Evolutionary conservation across 2,113 vertebrate genomes (phyloP), one percentile per base, ranked within the genome.

Genomic region (Acrocephalus arundinaceus): DNA sequence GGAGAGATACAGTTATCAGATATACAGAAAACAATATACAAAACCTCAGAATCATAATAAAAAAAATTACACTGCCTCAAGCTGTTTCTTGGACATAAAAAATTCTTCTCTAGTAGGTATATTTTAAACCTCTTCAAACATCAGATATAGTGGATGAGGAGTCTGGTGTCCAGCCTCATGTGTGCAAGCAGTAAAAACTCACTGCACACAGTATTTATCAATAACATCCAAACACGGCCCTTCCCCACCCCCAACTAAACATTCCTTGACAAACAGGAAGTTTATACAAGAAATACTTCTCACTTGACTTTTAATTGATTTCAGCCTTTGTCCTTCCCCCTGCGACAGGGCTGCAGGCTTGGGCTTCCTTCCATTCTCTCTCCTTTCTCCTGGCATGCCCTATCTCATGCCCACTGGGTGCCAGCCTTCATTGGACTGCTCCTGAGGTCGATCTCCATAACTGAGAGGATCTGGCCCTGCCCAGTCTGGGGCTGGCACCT

Each of bases 301-400:
- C n/a, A n/a, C n/a, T n/a, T n/a, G n/a, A 84, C 46, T 39, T 94
- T 74, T 49, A 87, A 85, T n/a, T 90, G 24, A 74, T 94, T 87
- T 82, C 30, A 58, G 74, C 70, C 51, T 76, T 90, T 66, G 30
- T 59, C 46, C 63, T 81, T 66, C 33, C 10, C 58, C 13, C 39
- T 21, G 18, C 0, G 4, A 41, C 49, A 57, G 54, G 20, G 35
- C 62, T 79, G 55, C 37, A 66, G 55, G 59, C 28, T 76, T 41
- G 63, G 23, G 28, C 33, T 85, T 22, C 20, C 28, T 54, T 46
- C 28, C n/a, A 24, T 46, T 15, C 75, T 31, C 65, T 21, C 37
- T 58, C n/a, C 65, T 6, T 15, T 25, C 49, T 61, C 49, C 75
- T 66, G 35, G 35, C 2, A 1, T 0, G 1, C 30, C 31, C 28